These are phyloP conservation scores for Aeoliscus strigatus DNA, from an alignment of 2,797 vertebrate species.

Conservation along the genomic window DNA sequence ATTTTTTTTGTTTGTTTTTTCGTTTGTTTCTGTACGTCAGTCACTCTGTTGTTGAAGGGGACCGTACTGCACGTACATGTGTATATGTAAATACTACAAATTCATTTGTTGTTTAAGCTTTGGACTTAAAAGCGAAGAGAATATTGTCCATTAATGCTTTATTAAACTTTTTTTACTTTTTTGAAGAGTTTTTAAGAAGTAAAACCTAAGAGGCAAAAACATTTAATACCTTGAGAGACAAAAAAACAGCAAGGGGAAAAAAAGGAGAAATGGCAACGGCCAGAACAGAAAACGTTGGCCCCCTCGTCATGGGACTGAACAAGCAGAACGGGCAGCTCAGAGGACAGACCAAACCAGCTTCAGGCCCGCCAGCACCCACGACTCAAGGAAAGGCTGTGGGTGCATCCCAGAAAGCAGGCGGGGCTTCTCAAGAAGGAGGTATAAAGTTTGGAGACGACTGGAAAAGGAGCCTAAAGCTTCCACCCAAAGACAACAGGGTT, in stretches of 20 bases:
- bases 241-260: constrained; percentile 14
- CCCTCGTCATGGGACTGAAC: constrained; percentile 72
- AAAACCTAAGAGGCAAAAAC: constrained; percentile 57
- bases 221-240: constrained; percentile 38
- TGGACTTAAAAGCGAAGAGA: constrained; percentile 58
- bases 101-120: constrained; percentile 57
- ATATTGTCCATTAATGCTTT: constrained; percentile 75
- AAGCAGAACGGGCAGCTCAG: constrained; percentile 79
- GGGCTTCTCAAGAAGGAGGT: constrained; percentile 64
- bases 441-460: constrained; percentile 82
- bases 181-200: constrained; percentile 64
- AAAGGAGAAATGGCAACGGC: constrained; percentile 69
- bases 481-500: constrained; percentile 76
- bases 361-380: constrained; percentile 58
- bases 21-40: constrained; percentile 58
- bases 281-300: constrained; percentile 71
- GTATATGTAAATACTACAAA: constrained; percentile 74
- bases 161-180: constrained; percentile 69
- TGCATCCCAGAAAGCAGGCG: constrained; percentile 55
- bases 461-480: constrained; percentile 78
- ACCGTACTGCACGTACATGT: constrained; percentile 65
- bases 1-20: no score
- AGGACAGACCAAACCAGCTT: constrained; percentile 71
- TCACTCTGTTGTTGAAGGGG: constrained; percentile 75
- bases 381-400: constrained; percentile 59